phyloP scores from a whole-genome alignment of 2,113 vertebrate species.

The Hippolais icterina region DNA sequence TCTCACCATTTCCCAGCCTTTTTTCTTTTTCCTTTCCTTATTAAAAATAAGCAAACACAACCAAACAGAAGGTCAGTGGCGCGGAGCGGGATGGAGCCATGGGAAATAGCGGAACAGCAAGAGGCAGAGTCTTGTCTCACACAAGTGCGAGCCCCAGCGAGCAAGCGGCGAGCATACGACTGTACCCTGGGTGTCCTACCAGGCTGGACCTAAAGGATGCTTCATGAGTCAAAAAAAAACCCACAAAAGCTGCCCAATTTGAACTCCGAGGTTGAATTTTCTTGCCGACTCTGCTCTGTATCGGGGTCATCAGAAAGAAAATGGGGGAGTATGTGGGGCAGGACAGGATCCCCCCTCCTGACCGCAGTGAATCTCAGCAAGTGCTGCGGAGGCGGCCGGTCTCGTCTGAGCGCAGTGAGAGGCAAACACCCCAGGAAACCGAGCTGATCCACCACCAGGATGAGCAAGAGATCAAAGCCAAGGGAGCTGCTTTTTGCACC shows the following conservation, averaged over 20 bases:
- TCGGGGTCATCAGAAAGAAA: not conserved
- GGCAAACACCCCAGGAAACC: not conserved
- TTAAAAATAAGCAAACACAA: not conserved
- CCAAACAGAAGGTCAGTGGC: not conserved
- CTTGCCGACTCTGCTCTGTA: not conserved
- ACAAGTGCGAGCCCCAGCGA: not conserved
- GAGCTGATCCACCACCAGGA: not conserved
- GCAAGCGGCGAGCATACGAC: not conserved
- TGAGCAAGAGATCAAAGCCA: constrained; percentile 39
- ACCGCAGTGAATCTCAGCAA: not conserved
- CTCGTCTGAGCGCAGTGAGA: not conserved
- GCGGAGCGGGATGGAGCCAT: not conserved
- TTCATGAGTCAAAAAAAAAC: not conserved
- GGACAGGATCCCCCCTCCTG: not conserved
- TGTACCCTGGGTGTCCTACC: not conserved
- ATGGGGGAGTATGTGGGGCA: not conserved
- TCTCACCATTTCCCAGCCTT: not conserved
- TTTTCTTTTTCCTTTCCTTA: not conserved
- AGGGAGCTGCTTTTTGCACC: not conserved
- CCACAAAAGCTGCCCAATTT: not conserved
- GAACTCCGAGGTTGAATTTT: not conserved
- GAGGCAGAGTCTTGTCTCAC: not conserved
- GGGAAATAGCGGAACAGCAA: not conserved
- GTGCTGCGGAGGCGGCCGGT: accelerated
- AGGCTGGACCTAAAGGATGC: not conserved